Evolutionary conservation across 2,888 invertebrate species (phyloP), one percentile per base, ranked within the genome.

Genomic region (Penaeus monodon): DNA sequence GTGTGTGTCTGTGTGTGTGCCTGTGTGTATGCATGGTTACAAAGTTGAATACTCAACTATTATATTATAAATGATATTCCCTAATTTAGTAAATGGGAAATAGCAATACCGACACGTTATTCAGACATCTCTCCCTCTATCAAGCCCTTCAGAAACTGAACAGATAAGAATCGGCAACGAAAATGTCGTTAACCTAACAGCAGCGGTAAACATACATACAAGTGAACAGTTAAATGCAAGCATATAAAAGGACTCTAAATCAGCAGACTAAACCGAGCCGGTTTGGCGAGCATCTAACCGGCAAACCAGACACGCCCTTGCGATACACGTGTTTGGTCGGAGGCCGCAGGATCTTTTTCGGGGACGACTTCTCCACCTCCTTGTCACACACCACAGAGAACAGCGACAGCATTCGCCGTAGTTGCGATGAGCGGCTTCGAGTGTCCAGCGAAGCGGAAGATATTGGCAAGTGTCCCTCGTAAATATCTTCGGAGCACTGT

Each of bases 341-440:
- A 1, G 86, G 84, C 24, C 89, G 74, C 24, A 89, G 81, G 33
- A 89, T 89, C 64, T 80, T 82, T 77, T 86, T 85, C 68, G 79
- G 80, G 2, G 82, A 82, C 7, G 83, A 80, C 66, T 88, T 84
- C 38, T 84, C 88, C n/a, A 74, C 70, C 3, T 86, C 88, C 68
- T 88, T 88, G 63, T 86, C 89, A n/a, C 85, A 85, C 74, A 82
- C 70, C 24, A 89, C 44, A 29, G 89, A 88, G 70, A 89, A 86
- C 20, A 89, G 79, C 17, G 89, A 89, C 73, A 88, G 80, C 63
- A 86, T 88, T 74, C 86, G 85, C 44, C 89, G 68, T 74, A 89
- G 81, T 81, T 88, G 88, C 12, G 86, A 86, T 14, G 86, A 83
- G 57, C 89, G 80, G 57, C 84, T 83, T 29, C 86, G 78, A 8